Evolutionary conservation across 2,888 invertebrate genomes (phyloP).

Genomic region (Dynastes grantii): DNA sequence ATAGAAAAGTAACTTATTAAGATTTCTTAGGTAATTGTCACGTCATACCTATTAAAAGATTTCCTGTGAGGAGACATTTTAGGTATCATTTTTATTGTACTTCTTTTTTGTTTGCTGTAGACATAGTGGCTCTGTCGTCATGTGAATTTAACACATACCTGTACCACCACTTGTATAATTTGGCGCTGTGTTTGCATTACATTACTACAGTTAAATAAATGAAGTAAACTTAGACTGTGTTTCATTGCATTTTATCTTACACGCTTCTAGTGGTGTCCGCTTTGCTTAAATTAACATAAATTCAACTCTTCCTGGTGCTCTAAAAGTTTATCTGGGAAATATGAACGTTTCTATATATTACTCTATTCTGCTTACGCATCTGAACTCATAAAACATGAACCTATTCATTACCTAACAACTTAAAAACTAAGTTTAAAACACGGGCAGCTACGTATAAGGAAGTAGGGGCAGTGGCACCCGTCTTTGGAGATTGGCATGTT

Average conservation of each 20-base stretch:
- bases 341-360: too few species aligned
- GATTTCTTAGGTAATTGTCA: constrained; percentile 38
- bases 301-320: background rate
- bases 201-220: constrained; percentile 46
- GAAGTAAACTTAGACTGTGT: constrained; percentile 44
- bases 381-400: too few species aligned
- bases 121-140: constrained; percentile 47
- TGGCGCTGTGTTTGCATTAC: constrained; percentile 58
- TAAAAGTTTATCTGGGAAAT: background rate
- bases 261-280: constrained; percentile 1
- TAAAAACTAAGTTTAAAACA: too few species aligned
- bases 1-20: constrained; percentile 22
- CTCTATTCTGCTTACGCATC: too few species aligned
- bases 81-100: constrained; percentile 43
- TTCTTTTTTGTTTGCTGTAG: constrained; percentile 47
- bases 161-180: constrained; percentile 52
- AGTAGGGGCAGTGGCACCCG: too few species aligned
- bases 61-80: constrained; percentile 46
- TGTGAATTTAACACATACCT: constrained; percentile 37
- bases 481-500: too few species aligned
- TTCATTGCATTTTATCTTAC: constrained; percentile 30
- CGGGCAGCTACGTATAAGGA: too few species aligned
- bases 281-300: background rate
- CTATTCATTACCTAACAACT: too few species aligned
- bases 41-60: constrained; percentile 32